A percentile compares a stretch with the other conserved stretches of the same genome.
Conservation (phyloP, 2,113 vertebrate species). For the Alexandromys fortis region DNA sequence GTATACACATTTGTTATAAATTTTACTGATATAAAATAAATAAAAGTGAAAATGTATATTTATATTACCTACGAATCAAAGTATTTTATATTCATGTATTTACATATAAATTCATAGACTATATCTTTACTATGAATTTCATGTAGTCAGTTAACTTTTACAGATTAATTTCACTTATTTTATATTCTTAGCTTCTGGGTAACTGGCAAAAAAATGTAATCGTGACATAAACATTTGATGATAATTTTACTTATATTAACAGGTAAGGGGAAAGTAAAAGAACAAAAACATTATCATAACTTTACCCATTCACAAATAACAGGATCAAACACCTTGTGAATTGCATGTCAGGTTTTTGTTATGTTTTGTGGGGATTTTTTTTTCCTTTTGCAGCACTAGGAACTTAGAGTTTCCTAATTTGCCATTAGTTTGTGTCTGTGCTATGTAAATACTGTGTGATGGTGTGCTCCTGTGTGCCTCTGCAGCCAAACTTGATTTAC, state of each 20-base stretch:
- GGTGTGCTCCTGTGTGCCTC: not conserved
- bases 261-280: conserved; percentile 2
- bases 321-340: not conserved
- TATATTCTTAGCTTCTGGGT: not conserved
- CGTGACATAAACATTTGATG: not conserved
- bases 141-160: conserved; percentile 3
- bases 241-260: conserved; percentile 25
- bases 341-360: not conserved
- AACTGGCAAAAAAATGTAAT: not conserved
- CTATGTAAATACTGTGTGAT: not conserved
- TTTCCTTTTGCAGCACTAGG: not conserved
- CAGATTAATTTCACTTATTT: not conserved
- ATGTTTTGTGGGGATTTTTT: not conserved
- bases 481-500: not conserved
- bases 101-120: not conserved
- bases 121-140: conserved; percentile 1
- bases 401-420: not conserved
- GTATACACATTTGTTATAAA: not conserved
- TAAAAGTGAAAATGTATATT: not conserved
- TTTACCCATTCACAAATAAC: not conserved
- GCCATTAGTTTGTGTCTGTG: not conserved
- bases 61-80: not conserved
- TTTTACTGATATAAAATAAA: not conserved
- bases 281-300: not conserved
- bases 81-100: not conserved